Evolutionary conservation across 2,113 vertebrate species (phyloP), one percentile per base, ranked within the genome.

Genomic region (Axis porcinus): DNA sequence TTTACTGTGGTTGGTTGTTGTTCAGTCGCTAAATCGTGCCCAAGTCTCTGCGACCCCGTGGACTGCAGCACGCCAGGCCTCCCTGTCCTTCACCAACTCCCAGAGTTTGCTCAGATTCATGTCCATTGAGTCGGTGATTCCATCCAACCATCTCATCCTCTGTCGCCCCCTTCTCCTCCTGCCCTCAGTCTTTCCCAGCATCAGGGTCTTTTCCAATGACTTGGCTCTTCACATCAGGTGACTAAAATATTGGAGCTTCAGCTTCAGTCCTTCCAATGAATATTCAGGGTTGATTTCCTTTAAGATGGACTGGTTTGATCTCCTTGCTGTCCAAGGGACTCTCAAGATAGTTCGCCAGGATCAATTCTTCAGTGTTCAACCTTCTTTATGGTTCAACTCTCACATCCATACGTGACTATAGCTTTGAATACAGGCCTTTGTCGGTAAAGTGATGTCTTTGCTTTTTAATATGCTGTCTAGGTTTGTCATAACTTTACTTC

Each of bases 21-120:
- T 12, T 36, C 0, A 9, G 9, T 12, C 2, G 2, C n/a, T 36
- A 1, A 23, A 11, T 23, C 2, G 2, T 70, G 10, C 19, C n/a
- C 36, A 14, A 43, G 2, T 15, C 36, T 76, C 23, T 43, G 70
- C 3, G 23, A 76, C 23, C 70, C 25, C 25, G 4, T 45, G 74
- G 6, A 28, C 40, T 1, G 6, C 70, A 40, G 40, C 70, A 25
- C 23, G 6, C 23, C 70, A 14, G 70, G 36, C 36, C 4, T 43
- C 36, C 36, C 36, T 43, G 70, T 6, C 12, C 70, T 4, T 76
- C 70, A 25, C 70, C 70, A 27, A 7, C 70, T 76, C 36, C 21
- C 13, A 12, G 13, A 43, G 36, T 7, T 6, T 74, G 36, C 36
- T 76, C 70, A 76, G 25, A 76, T 23, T 43, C 6, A 13, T 27